These are phyloP conservation scores for Heliconius eleuchia DNA, from an alignment of 1,140 invertebrate genomes.

Conservation along the genomic window DNA sequence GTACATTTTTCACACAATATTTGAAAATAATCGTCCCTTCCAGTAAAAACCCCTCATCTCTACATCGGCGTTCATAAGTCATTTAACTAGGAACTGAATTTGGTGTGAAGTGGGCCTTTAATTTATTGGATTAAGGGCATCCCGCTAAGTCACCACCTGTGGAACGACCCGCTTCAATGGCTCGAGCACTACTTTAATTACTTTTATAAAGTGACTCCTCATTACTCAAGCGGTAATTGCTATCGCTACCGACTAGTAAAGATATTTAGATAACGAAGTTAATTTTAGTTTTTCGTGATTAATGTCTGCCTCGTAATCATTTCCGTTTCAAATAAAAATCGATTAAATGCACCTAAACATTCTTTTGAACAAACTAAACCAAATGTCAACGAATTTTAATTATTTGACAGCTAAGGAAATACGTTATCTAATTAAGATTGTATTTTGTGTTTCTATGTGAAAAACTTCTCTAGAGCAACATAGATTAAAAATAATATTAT, in stretches of 20 bases:
- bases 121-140: slow-evolving; percentile 44
- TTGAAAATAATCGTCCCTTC: slow-evolving; percentile 8
- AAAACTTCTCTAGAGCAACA: background rate
- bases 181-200: slow-evolving; percentile 16
- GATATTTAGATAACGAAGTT: slow-evolving; percentile 8
- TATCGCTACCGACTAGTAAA: slow-evolving; percentile 23
- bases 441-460: background rate
- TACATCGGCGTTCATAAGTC: slow-evolving; percentile 38
- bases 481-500: background rate
- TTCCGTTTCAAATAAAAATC: slow-evolving; percentile 18
- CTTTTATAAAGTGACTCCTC: slow-evolving; percentile 23
- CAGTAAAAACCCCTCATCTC: slow-evolving; percentile 6
- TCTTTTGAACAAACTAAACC: background rate
- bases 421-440: background rate
- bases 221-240: slow-evolving; percentile 21
- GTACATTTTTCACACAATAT: too few species aligned
- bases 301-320: slow-evolving; percentile 13
- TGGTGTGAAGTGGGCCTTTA: slow-evolving; percentile 40
- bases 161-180: slow-evolving; percentile 31
- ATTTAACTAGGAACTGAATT: slow-evolving; percentile 40
- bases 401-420: slow-evolving; percentile 9
- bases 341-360: slow-evolving; percentile 3
- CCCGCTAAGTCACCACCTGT: slow-evolving; percentile 44
- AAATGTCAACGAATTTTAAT: slow-evolving; percentile 1
- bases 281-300: slow-evolving; percentile 16